Base-by-base conservation (phyloP, 2,888 invertebrate genomes). In the Steinernema scapterisci region DNA sequence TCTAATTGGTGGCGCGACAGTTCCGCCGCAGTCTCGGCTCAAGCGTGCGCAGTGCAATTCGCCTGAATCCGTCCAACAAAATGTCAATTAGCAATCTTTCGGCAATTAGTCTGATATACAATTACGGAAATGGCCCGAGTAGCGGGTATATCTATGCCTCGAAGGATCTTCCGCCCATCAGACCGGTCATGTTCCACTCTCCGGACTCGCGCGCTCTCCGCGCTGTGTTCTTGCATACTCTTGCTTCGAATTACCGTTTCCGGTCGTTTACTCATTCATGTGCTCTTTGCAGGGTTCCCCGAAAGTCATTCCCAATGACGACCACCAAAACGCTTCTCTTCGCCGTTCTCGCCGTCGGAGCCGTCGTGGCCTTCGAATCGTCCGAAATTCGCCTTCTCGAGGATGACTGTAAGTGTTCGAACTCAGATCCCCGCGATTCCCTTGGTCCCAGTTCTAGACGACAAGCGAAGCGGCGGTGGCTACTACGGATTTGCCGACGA, bases 361-460 rank as follows among this genome's bases (percentile, higher is more conserved):
- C 75, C 70, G 75, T 73, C 16, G 23, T 76, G 2, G 80, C 82
- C 44, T 84, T 84, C 74, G 83, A 84, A 71, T 84, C 83, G 54
- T 80, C 80, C 44, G 83, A 84, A 75, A 83, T 84, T 76, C 78
- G 83, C 71, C 81, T 83, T 80, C 77, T 84, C 46, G 82, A 82
- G 71, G 82, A 83, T 73, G 83, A 84, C 75, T 80, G 83, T 84
- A 73, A 76, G 82, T 78, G 23, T 21, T n/a, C 9, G 11, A 9
- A 3, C 11, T 9, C 38, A 9, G 38, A 38, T 3, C 38, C 38
- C 5, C 38, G 38, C 5, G 38, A 9, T 3, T n/a, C 3, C 38
- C 9, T 38, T 3, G 9, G 38, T 38, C 38, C 9, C 9, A 38
- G 43, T 77, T n/a, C 31, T 43, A 76, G 72, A 76, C 16, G 56